Conservation (phyloP, 1,140 invertebrate genomes). For the Anoplophora glabripennis region DNA sequence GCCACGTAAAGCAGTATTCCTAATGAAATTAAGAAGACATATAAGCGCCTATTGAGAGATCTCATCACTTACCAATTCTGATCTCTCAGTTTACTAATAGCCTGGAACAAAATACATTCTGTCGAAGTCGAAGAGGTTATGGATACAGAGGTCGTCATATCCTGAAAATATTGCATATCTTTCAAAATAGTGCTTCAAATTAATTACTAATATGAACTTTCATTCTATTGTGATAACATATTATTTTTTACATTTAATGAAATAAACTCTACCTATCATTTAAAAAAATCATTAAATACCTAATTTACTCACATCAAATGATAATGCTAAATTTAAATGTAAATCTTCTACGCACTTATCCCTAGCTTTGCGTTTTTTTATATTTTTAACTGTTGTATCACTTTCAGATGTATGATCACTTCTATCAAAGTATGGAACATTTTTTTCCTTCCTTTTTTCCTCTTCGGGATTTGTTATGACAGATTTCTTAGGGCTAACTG, state of each 20-base stretch:
- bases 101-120: slow-evolving; percentile 11
- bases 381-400: background rate
- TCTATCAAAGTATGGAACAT: slow-evolving; percentile 26
- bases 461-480: background rate
- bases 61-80: slow-evolving; percentile 34
- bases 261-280: too few species aligned
- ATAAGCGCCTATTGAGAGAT: background rate
- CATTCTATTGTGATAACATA: too few species aligned
- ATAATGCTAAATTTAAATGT: too few species aligned
- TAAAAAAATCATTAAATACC: too few species aligned
- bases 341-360: too few species aligned
- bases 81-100: slow-evolving; percentile 27
- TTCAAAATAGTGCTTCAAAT: too few species aligned
- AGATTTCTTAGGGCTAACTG: slow-evolving; percentile 27
- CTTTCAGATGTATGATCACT: slow-evolving; percentile 6
- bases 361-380: background rate
- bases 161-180: too few species aligned
- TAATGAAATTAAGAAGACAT: slow-evolving; percentile 10
- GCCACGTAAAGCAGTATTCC: slow-evolving; percentile 36
- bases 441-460: slow-evolving; percentile 1
- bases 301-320: too few species aligned
- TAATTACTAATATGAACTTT: too few species aligned
- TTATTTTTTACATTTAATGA: too few species aligned
- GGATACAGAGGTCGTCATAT: too few species aligned
- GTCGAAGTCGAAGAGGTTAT: too few species aligned